Percentiles rank a stretch among this genome's conserved stretches.
These are phyloP conservation scores for Cheilosia variabilis DNA, from an alignment of 2,888 invertebrate species.

Conservation along the genomic window DNA sequence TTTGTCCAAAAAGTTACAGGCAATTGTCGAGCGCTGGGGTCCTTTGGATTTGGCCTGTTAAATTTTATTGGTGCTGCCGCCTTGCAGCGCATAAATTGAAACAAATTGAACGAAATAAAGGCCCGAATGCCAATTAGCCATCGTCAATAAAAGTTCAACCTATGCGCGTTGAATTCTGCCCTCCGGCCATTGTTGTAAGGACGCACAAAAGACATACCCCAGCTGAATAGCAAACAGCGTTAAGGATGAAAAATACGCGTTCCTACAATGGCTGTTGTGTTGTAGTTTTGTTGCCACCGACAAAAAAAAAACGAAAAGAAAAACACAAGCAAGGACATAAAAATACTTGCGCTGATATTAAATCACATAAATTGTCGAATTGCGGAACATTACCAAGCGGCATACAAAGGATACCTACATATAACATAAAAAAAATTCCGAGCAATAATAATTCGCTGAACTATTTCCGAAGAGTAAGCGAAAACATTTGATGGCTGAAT, in stretches of 20 bases:
- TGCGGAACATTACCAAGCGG: slow-evolving; percentile 46
- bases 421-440: not conserved
- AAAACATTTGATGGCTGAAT: slow-evolving; percentile 10
- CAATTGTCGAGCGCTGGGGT: slow-evolving; percentile 29
- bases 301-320: no score
- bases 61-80: slow-evolving; percentile 53
- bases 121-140: slow-evolving; percentile 67
- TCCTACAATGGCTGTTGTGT: slow-evolving; percentile 19
- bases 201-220: slow-evolving; percentile 4
- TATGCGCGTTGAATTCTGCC: not conserved
- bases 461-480: slow-evolving; percentile 39
- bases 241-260: slow-evolving; percentile 18
- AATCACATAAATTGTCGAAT: slow-evolving; percentile 67
- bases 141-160: slow-evolving; percentile 62
- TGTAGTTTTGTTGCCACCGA: slow-evolving; percentile 17
- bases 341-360: slow-evolving; percentile 65
- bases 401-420: slow-evolving; percentile 9
- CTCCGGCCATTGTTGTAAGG: not conserved
- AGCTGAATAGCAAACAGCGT: not conserved
- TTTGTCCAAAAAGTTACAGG: slow-evolving; percentile 57
- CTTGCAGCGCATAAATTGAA: slow-evolving; percentile 67
- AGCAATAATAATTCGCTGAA: slow-evolving; percentile 47
- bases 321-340: slow-evolving; percentile 35
- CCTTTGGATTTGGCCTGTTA: slow-evolving; percentile 22
- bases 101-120: slow-evolving; percentile 73